These are phyloP conservation scores for Thera britannica DNA, from an alignment of 2,888 invertebrate species.

Conservation along the genomic window DNA sequence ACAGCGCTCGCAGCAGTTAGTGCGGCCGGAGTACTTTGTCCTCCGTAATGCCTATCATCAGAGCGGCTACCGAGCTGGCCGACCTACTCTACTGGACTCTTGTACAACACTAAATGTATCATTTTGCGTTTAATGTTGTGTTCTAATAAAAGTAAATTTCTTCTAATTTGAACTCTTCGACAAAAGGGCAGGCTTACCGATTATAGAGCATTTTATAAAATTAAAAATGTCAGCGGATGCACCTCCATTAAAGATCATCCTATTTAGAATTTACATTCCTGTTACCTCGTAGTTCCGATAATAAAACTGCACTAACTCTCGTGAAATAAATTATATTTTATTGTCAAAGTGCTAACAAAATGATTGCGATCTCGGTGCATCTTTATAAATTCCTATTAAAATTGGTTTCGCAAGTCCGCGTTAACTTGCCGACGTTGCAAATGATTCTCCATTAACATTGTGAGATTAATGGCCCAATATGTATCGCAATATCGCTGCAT, in stretches of 20 bases:
- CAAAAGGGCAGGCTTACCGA: slow-evolving; percentile 15
- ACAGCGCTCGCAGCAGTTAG: slow-evolving; percentile 15
- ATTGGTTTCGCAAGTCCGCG: slow-evolving; percentile 19
- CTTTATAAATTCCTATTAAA: slow-evolving; percentile 16
- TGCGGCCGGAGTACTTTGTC: slow-evolving; percentile 26
- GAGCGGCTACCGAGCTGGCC: slow-evolving; percentile 28
- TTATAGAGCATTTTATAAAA: slow-evolving; percentile 36
- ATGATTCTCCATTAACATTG: slow-evolving; percentile 32
- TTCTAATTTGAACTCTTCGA: slow-evolving; percentile 19
- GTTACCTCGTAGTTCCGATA: neutral
- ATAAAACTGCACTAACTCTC: neutral
- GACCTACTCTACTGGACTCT: slow-evolving; percentile 25
- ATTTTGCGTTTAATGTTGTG: slow-evolving; percentile 21
- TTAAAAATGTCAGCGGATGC: slow-evolving; percentile 6
- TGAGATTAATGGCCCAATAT: slow-evolving; percentile 56
- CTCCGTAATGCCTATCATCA: slow-evolving; percentile 40
- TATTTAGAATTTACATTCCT: neutral
- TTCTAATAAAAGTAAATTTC: slow-evolving; percentile 33
- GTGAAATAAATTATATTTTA: neutral
- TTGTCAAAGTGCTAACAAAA: neutral
- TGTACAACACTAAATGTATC: slow-evolving; percentile 24
- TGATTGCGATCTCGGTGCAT: neutral
- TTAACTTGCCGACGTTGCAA: slow-evolving; percentile 22
- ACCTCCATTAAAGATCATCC: neutral
- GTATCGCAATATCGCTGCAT: slow-evolving; percentile 34